Evolutionary conservation across 2,888 invertebrate genomes (phyloP), one percentile per base, ranked within the genome.

Genomic region (Hirtodrosophila trivittata): DNA sequence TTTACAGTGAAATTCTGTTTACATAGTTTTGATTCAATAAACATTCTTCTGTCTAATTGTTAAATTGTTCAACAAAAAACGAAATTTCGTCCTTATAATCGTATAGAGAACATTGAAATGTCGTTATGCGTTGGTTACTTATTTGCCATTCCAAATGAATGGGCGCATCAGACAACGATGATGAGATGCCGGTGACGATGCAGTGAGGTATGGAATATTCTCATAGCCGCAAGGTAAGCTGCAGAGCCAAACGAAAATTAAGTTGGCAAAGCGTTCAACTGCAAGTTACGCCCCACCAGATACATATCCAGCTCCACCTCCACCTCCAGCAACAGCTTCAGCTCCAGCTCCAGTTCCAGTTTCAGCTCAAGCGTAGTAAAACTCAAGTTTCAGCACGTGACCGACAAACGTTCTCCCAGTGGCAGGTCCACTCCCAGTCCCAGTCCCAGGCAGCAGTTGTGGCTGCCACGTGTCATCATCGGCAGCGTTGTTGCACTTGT

Each of bases 351-450:
- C 9, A 41, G 37, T 21, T 21, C 18, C n/a, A n/a, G n/a, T n/a
- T n/a, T n/a, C 47, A 25, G 25, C 43, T 39, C 26, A 25, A n/a
- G 30, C 42, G 56, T 47, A 41, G 57, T 65, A 77, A 58, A 82
- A 66, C 64, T 83, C 77, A 86, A 81, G 86, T 83, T 67, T 67
- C 42, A 55, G 80, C 80, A 80, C 80, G 80, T 80, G 86, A 76
- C 86, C 76, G 73, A 69, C 86, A 85, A 85, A 76, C 83, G 86
- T 51, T 75, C 49, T 58, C 54, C 47, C 55, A 50, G 57, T 66
- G 37, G 49, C 51, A 42, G 13, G 26, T 45, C 26, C 37, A 13
- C 16, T 21, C n/a, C 18, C 59, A 39, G 25, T 66, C 32, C 49
- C 39, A 35, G 26, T 46, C 26, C 13, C 38, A 43, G 45, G 14